These are phyloP conservation scores for Leuctra nigra DNA, from an alignment of 2,888 invertebrate genomes.

Conservation along the genomic window DNA sequence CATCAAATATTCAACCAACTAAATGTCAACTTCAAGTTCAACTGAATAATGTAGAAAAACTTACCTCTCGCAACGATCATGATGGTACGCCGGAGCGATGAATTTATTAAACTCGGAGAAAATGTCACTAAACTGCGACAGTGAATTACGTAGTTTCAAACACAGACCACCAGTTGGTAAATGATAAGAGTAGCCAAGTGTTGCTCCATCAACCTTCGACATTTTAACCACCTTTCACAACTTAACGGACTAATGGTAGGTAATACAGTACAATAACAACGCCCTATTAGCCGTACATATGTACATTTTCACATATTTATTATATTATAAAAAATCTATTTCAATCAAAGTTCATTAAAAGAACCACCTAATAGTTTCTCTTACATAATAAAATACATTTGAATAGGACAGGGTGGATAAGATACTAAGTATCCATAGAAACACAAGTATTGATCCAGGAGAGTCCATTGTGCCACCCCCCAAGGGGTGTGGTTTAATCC, in stretches of 20 bases:
- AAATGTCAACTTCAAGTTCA: background rate
- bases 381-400: background rate
- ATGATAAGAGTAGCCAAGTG: slow-evolving; percentile 78
- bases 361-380: slow-evolving; percentile 3
- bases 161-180: slow-evolving; percentile 72
- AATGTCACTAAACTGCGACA: slow-evolving; percentile 86
- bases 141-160: slow-evolving; percentile 66
- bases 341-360: background rate
- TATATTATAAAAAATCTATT: background rate
- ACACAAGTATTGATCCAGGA: slow-evolving; percentile 24
- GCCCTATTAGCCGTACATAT: background rate
- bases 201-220: slow-evolving; percentile 45
- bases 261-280: too few species aligned
- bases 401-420: background rate
- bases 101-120: slow-evolving; percentile 96
- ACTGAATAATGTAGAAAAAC: slow-evolving; percentile 18
- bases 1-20: background rate
- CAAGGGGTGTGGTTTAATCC: slow-evolving; percentile 57
- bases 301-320: background rate
- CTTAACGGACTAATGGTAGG: too few species aligned
- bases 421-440: slow-evolving; percentile 19
- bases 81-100: slow-evolving; percentile 93
- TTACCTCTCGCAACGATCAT: slow-evolving; percentile 93
- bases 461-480: slow-evolving; percentile 14
- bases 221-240: slow-evolving; percentile 11